Evolutionary conservation across 2,888 invertebrate species (phyloP).

Genomic region (Leucoma salicis): DNA sequence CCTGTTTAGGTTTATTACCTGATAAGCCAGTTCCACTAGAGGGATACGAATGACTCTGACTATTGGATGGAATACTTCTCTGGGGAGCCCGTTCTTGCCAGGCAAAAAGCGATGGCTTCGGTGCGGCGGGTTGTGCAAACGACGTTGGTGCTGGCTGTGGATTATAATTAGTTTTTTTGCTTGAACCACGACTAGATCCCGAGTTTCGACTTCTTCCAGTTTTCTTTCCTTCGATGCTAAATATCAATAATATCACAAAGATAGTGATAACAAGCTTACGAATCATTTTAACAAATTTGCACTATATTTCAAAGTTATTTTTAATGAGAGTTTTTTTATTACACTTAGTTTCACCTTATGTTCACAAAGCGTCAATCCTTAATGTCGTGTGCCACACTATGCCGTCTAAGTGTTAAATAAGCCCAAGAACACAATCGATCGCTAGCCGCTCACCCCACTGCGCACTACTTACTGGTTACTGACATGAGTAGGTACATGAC

Average conservation of each 20-base stretch:
- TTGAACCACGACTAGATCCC: conserved; percentile 57
- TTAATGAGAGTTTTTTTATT: too few species aligned
- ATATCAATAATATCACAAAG: conserved; percentile 41
- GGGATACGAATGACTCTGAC: conserved; percentile 63
- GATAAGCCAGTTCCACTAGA: conserved; percentile 64
- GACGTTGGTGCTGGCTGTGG: conserved; percentile 68
- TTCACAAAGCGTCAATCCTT: neutral
- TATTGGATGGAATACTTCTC: conserved; percentile 43
- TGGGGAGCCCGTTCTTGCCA: conserved; percentile 69
- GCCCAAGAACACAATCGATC: conserved; percentile 46
- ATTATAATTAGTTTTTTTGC: conserved; percentile 54
- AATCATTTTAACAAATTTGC: conserved; percentile 56
- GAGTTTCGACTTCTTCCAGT: conserved; percentile 67
- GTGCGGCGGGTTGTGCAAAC: conserved; percentile 59
- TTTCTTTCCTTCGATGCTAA: conserved; percentile 55
- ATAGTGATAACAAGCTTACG: conserved; percentile 39
- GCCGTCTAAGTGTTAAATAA: conserved; percentile 56
- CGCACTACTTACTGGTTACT: conserved; percentile 36
- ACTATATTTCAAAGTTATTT: too few species aligned
- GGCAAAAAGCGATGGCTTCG: conserved; percentile 60
- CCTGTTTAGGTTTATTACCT: conserved; percentile 54
- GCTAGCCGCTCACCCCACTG: conserved; percentile 52
- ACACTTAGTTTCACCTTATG: neutral
- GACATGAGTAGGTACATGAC: too few species aligned
- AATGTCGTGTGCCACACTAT: conserved; percentile 29